Base-by-base conservation (phyloP, 2,113 vertebrate genomes). In the Machaerirhynchus nigripectus region DNA sequence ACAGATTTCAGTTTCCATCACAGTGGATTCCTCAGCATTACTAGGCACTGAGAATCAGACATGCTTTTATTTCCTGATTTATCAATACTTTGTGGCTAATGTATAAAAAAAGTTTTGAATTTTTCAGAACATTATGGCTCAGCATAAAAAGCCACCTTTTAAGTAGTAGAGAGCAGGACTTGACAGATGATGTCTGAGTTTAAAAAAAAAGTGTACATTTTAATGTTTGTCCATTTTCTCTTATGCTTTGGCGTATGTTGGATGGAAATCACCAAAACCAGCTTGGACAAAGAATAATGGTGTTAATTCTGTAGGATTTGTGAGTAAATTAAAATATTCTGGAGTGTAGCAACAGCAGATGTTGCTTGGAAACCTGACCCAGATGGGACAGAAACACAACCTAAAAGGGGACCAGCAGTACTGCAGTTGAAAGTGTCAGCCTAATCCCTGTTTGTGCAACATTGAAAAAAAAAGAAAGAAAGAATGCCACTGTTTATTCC, bases 261-360 rank as follows among this genome's bases (percentile, higher is more conserved):
- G 73, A 78, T 55, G 24, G 33, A 73, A 74, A 44, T 67, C 47
- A 87, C 74, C 28, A 35, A 57, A 80, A 49, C 9, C 40, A 73
- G 31, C 49, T 88, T 92, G 76, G 55, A 61, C 15, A 33, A 67
- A 87, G 60, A 74, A 27, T 11, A 55, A 24, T 7, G 27, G 26
- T 87, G 52, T 75, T 69, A 89, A 44, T 93, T 89, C 56, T 75
- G 19, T 44, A 71, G 74, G 44, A 81, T 82, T 55, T 89, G 37
- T 15, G 37, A 84, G n/a, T 71, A 87, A 89, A 84, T 63, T 27
- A n/a, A 80, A 87, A 49, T 74, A 75, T 89, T 88, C 16, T 70
- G 35, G 42, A n/a, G 11, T 77, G 9, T 50, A 77, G 37, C 26
- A 53, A 20, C 18, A 75, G 73, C 60, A 75, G 73, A 52, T 93